phyloP scores from a whole-genome alignment of 2,113 vertebrate genomes.

The Oceanodroma tethys region DNA sequence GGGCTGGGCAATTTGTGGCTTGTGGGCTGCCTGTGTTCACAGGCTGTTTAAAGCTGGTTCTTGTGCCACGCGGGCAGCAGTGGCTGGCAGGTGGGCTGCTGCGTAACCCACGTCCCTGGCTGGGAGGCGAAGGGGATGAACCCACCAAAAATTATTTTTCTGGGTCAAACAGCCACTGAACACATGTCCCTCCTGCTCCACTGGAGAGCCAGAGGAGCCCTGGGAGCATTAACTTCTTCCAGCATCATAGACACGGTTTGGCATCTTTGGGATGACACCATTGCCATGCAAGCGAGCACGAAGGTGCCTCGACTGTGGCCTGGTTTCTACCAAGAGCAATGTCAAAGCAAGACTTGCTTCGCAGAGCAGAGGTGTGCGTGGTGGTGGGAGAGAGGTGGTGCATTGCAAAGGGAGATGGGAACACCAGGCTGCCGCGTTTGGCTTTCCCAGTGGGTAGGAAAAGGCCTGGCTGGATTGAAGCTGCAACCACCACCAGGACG shows the following conservation, averaged over 20 bases:
- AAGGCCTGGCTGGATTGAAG: not conserved
- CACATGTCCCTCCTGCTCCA: not conserved
- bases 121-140: not conserved
- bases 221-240: not conserved
- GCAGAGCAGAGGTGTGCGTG: rapidly evolving
- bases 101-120: not conserved
- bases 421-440: rapidly evolving
- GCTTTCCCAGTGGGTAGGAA: not conserved
- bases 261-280: not conserved
- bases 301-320: not conserved
- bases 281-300: rapidly evolving
- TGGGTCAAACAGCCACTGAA: not conserved
- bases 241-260: not conserved
- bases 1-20: not conserved
- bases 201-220: not conserved
- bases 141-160: rapidly evolving
- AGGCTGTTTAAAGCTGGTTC: not conserved
- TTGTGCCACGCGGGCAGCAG: not conserved
- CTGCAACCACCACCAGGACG: not conserved
- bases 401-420: not conserved
- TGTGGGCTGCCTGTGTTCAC: not conserved
- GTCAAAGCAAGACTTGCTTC: not conserved
- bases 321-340: not conserved
- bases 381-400: not conserved
- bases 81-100: not conserved